Evolutionary conservation across 2,888 invertebrate genomes (phyloP), one percentile per base, ranked within the genome.

Genomic region (Tholera decimalis): DNA sequence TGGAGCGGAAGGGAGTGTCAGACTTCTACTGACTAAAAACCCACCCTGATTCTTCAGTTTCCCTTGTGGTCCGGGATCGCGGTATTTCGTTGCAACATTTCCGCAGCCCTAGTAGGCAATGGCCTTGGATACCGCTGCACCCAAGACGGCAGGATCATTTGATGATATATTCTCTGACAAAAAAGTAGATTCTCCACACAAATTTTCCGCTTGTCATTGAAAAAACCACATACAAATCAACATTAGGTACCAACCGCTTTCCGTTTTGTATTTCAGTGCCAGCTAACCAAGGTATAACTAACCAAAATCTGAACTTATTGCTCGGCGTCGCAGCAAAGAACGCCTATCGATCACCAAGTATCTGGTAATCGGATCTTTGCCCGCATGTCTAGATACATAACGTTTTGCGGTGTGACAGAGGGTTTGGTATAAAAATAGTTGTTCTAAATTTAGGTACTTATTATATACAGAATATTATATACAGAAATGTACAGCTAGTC

Each of bases 311-410:
- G 69, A 83, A 83, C 84, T 82, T 83, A 83, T 83, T 79, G 80
- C 71, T 37, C 49, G 49, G 24, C 57, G 47, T 75, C 67, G 62
- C 49, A 64, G 60, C 59, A 81, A 82, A 75, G 80, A 75, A 77
- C 76, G 50, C 30, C 67, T 73, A 84, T 85, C 85, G 76, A 86
- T 86, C 86, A 84, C 73, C 59, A 39, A 70, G 75, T 84, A 86
- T 86, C 85, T 60, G 49, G 74, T 83, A 81, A 84, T 84, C 83
- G 87, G 84, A 86, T 86, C 85, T 83, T 76, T 73, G 63, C 83
- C 84, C 85, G 78, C 82, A 83, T 84, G 79, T 79, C 79, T 59
- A 74, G 71, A 84, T 80, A 80, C 79, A 83, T 83, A 80, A 74
- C 77, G 71, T 77, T 82, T 71, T 70, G 76, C 75, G 72, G 77